Evolutionary conservation across 2,888 invertebrate genomes (phyloP), one percentile per base, ranked within the genome.

Genomic region (Electrophaes corylata): DNA sequence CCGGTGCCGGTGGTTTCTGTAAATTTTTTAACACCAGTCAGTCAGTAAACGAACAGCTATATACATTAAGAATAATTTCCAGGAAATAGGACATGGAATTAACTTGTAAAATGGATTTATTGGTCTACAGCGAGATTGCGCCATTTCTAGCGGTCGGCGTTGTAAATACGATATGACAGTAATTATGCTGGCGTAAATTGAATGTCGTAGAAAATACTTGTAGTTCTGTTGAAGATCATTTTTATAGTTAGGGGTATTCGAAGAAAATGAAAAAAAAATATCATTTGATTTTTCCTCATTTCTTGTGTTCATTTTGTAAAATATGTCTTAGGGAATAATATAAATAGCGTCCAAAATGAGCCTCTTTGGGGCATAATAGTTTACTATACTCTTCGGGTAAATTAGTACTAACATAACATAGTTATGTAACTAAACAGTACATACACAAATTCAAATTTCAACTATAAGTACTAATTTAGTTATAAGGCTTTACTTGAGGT

Each of bases 71-170:
- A 57, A 62, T 57, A 60, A 62, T 45, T 62, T 40, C 41, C 43
- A 48, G 41, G 47, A 56, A 51, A 57, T 55, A 39, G 50, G 48
- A 37, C 48, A 45, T 45, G 45, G 33, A 49, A 66, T 61, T 59
- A 49, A 60, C 57, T 61, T 65, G 63, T 65, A 59, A 57, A 49
- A 41, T 23, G 26, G 51, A 59, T 60, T 65, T 61, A 62, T 55
- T 49, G 51, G 37, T 14, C n/a, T 18, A 8, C 11, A 47, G 19
- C 20, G 31, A 35, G 23, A 52, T 60, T 62, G 62, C 54, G 20
- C 45, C 43, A 55, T 59, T 35, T 46, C 47, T 11, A 53, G 44
- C 43, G 16, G 26, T 18, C 48, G 16, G 23, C 16, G 40, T 29
- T 20, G 39, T 58, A 49, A 57, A 57, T 57, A 52, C 29, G 47